Conservation (phyloP, 2,888 invertebrate species). For the Xylota segnis region DNA sequence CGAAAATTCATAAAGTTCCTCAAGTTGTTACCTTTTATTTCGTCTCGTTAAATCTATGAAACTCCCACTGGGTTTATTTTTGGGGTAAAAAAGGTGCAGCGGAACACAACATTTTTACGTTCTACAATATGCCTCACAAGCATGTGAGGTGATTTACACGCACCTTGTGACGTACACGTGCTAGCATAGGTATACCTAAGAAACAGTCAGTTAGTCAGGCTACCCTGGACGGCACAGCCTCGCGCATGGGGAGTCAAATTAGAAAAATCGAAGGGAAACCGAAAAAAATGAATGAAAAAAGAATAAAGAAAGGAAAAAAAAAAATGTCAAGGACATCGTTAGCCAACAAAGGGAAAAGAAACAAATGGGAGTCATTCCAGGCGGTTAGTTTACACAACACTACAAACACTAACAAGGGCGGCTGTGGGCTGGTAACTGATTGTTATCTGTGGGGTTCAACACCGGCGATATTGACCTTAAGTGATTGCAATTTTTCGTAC, state of each 20-base stretch:
- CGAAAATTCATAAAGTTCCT: constrained; percentile 48
- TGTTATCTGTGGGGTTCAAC: constrained; percentile 51
- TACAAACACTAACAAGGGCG: constrained; percentile 6
- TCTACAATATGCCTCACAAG: constrained; percentile 42
- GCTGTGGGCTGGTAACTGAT: constrained; percentile 17
- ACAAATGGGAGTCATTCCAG: constrained; percentile 6
- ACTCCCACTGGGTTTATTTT: constrained; percentile 39
- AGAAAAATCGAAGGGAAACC: background rate
- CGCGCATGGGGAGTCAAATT: constrained; percentile 9
- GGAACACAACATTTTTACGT: constrained; percentile 27
- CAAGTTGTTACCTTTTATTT: constrained; percentile 47
- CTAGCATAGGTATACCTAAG: background rate
- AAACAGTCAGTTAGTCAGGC: constrained; percentile 15
- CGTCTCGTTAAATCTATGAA: constrained; percentile 39
- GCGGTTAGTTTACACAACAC: constrained; percentile 32
- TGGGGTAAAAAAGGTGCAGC: constrained; percentile 25
- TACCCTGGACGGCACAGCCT: background rate
- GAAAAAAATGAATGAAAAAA: too few species aligned
- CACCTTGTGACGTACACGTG: constrained; percentile 56
- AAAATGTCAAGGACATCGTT: constrained; percentile 37
- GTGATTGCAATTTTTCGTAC: constrained; percentile 60
- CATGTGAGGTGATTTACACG: constrained; percentile 58
- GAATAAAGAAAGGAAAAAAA: background rate
- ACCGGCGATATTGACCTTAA: constrained; percentile 52
- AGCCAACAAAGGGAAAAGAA: constrained; percentile 16